These are phyloP conservation scores for Cossypha niveicapilla DNA, from an alignment of 2,797 vertebrate species.

Conservation along the genomic window DNA sequence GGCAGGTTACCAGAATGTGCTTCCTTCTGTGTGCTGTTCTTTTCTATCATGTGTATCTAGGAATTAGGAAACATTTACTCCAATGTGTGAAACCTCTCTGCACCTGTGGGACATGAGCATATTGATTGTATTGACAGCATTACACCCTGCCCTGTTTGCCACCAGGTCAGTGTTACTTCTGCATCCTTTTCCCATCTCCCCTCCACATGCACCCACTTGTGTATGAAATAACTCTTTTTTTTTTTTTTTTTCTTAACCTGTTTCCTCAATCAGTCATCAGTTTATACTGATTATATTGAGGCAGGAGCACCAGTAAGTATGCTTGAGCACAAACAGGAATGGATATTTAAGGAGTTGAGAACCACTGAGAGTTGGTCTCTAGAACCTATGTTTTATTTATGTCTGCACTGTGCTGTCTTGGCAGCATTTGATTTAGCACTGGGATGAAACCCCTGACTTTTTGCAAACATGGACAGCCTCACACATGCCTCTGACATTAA, in stretches of 20 bases:
- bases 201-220: not conserved
- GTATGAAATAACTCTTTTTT: not conserved
- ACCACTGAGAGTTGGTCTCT: not conserved
- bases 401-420: not conserved
- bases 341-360: not conserved
- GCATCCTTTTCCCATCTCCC: not conserved
- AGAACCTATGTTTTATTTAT: slow-evolving; percentile 24
- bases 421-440: not conserved
- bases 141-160: not conserved
- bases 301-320: not conserved
- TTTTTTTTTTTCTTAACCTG: not conserved
- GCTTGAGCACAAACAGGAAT: not conserved
- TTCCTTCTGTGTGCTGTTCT: not conserved
- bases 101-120: not conserved
- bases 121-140: not conserved
- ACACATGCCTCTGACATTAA: not conserved
- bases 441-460: not conserved
- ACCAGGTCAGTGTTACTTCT: not conserved
- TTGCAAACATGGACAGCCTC: not conserved
- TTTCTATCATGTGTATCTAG: not conserved
- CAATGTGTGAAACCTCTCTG: not conserved
- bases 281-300: not conserved
- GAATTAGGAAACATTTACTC: not conserved
- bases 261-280: not conserved
- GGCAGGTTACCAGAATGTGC: not conserved